These are phyloP conservation scores for Tringa solitaria DNA, from an alignment of 2,113 vertebrate species.

Conservation along the genomic window DNA sequence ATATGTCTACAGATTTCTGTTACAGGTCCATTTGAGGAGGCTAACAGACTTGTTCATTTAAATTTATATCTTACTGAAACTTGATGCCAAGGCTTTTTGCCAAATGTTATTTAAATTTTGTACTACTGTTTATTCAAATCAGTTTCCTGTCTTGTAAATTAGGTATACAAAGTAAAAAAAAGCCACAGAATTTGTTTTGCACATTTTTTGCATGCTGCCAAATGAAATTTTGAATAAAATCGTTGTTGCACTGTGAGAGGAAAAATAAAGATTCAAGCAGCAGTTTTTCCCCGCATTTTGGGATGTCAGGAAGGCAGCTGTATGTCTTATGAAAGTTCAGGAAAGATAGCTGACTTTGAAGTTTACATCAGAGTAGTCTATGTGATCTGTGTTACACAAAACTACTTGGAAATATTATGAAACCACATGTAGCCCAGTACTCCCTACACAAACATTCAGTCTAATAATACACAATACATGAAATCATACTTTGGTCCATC, in stretches of 20 bases:
- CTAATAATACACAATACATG: rapidly evolving
- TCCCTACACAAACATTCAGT: not conserved
- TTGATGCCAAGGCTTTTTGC: not conserved
- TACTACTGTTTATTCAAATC: not conserved
- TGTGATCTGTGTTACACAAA: not conserved
- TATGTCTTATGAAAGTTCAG: not conserved
- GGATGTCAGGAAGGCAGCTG: not conserved
- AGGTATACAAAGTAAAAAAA: not conserved
- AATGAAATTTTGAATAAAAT: not conserved
- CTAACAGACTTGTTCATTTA: conserved; percentile 1
- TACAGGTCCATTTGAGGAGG: not conserved
- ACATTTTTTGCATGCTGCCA: not conserved
- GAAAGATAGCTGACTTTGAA: not conserved
- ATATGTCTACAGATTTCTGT: conserved; percentile 32
- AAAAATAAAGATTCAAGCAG: not conserved
- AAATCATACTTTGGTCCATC: not conserved
- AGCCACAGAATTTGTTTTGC: not conserved
- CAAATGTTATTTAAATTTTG: not conserved
- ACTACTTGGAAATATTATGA: not conserved
- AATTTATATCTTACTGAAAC: not conserved
- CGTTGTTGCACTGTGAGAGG: not conserved
- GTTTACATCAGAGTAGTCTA: not conserved
- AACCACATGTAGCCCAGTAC: rapidly evolving
- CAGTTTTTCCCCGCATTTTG: not conserved
- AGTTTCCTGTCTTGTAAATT: not conserved